Conservation (phyloP, 2,797 vertebrate species). For the Melopsittacus undulatus region DNA sequence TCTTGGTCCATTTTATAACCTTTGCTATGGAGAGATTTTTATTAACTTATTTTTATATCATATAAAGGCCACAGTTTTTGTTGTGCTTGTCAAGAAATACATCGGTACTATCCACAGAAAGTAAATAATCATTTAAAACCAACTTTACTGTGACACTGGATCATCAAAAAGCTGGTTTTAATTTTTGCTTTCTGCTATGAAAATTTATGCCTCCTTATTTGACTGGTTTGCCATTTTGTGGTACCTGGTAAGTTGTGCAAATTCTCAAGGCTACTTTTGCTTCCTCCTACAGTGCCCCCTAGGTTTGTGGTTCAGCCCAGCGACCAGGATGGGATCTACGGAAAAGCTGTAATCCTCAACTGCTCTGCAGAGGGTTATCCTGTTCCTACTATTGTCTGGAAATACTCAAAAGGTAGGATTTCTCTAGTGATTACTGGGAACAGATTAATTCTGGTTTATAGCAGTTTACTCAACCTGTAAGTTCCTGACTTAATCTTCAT, state of each 20-base stretch:
- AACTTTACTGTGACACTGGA: neutral
- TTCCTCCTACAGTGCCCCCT: constrained; percentile 86
- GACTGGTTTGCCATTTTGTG: neutral
- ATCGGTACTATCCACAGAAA: neutral
- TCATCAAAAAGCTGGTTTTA: neutral
- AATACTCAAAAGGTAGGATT: constrained; percentile 95
- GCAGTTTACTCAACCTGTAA: neutral
- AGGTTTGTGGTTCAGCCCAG: constrained; percentile 97
- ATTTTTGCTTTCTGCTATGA: accelerated
- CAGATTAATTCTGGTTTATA: neutral
- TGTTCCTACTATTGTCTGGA: constrained; percentile 97
- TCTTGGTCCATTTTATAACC: neutral
- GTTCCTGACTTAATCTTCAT: neutral
- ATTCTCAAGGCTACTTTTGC: neutral
- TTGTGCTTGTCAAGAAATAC: neutral
- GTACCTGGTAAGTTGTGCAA: neutral
- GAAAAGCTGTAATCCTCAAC: constrained; percentile 96
- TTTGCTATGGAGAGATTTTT: neutral
- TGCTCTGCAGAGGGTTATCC: constrained; percentile 98
- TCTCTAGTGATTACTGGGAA: neutral
- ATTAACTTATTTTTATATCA: neutral
- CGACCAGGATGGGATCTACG: constrained; percentile 97
- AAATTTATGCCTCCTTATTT: neutral
- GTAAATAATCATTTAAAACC: neutral
- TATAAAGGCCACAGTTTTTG: neutral